Base-by-base conservation (phyloP, 2,797 vertebrate species). In the Setipinna tenuifilis region DNA sequence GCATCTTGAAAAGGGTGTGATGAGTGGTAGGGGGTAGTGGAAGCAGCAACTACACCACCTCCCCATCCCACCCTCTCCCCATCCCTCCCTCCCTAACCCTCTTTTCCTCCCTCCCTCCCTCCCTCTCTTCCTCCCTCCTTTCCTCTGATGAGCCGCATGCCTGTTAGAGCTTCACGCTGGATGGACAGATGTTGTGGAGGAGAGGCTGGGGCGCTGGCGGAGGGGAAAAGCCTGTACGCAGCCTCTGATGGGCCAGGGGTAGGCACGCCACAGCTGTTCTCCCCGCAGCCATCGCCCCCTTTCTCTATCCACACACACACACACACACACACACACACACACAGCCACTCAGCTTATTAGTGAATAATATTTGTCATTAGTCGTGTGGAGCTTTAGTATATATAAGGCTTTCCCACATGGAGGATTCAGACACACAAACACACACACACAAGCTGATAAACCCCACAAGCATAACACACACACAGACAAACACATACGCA, bases 181-280 rank as follows among this genome's bases (percentile, higher is more conserved):
- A 85, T 68, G 44, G 83, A 50, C 88, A 88, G 88, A 88, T 89
- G 88, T 83, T 87, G 83, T 75, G 59, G 65, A 81, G 28, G 50
- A 86, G 88, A 83, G 68, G 82, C 44, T 83, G 83, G 81, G 80
- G 44, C 58, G 54, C 81, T 75, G 81, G 83, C 58, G 23, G 50
- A 54, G 50, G 50, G 50, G 50, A 3, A 54, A 54, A 54, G 50
- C 50, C 3, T 54, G 50, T 54, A 14, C 14, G 50, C 50, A 7
- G 50, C 50, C 50, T 54, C 50, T 54, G 50, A 54, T 0, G 46
- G 25, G 11, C 19, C 71, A 19, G 14, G 6, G 25, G 12, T 11
- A 21, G 44, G 48, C 4, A n/a, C 21, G 44, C 57, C 41, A 23
- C 80, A 86, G 48, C 82, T 86, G 85, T 86, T 87, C 25, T 25